Base-by-base conservation (phyloP, 2,113 vertebrate genomes). In the Ochotona princeps region DNA sequence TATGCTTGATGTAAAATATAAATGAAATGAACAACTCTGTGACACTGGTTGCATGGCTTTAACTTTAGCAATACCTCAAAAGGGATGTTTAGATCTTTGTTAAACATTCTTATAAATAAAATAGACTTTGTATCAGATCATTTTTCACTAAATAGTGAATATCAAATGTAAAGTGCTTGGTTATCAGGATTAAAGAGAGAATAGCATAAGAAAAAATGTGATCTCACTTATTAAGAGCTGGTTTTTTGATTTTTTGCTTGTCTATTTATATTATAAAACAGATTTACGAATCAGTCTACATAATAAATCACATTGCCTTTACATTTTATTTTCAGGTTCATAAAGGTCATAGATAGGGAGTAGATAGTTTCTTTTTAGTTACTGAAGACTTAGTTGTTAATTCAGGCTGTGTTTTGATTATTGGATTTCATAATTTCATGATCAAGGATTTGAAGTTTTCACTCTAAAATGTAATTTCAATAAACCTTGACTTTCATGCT, bases 71-170 rank as follows among this genome's bases (percentile, higher is more conserved):
- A 30, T 15, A 72, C 5, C 11, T 94, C 32, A 70, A 8, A 73
- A 94, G 87, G 57, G 23, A 94, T 35, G 1, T 94, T 61, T 84
- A 94, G 96, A 65, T 81, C 1, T 69, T 57, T 81, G 4, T 5
- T 96, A 61, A 25, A 47, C 72, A 54, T 49, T 90, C 96, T 96
- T 86, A 75, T 28, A 15, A 26, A 17, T 66, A 87, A 7, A 10
- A 38, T 74, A 92, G n/a, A 75, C 44, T 7, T 49, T 51, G 88
- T 63, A 32, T 0, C 25, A 74, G 28, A 7, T 93, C 3, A 4
- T 23, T 95, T 94, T 95, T 96, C 72, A 74, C 12, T 92, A 93
- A 78, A 26, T 72, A 57, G 23, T 93, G 23, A 91, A 65, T 84
- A 93, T 44, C 35, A 79, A 60, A 15, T 26, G 6, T 76, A 44